Conservation (phyloP, 1,140 invertebrate genomes). For the Penaeus indicus region DNA sequence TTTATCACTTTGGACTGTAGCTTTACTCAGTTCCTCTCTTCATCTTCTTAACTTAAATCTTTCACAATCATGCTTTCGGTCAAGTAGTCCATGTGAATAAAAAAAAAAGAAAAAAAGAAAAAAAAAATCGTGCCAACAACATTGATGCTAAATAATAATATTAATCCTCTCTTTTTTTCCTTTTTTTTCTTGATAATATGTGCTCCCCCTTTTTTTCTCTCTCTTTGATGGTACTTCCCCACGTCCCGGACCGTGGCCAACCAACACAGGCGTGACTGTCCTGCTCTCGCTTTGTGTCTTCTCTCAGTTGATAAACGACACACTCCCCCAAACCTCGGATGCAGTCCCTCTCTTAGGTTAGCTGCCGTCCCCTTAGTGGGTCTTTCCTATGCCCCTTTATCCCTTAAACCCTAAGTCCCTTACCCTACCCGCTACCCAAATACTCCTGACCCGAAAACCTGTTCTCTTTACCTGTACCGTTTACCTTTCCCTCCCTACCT, state of each 20-base stretch:
- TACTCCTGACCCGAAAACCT: neutral
- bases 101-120: neutral
- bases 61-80: conserved; percentile 49
- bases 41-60: conserved; percentile 15
- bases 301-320: conserved; percentile 79
- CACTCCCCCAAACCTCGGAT: conserved; percentile 80
- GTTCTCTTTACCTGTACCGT: too few species aligned
- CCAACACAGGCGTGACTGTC: conserved; percentile 78
- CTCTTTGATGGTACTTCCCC: conserved; percentile 39
- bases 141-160: neutral
- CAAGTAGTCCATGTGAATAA: conserved; percentile 59
- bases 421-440: neutral
- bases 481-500: too few species aligned
- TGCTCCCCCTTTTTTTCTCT: conserved; percentile 39
- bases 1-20: neutral
- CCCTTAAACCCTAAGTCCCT: neutral
- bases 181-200: neutral
- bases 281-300: conserved; percentile 82
- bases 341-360: conserved; percentile 80
- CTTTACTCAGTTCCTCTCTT: conserved; percentile 1
- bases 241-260: conserved; percentile 48
- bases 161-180: conserved; percentile 5
- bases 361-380: conserved; percentile 61
- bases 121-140: too few species aligned
- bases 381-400: conserved; percentile 38